phyloP scores from a whole-genome alignment of 2,888 invertebrate species.

The Autographa pulchrina region DNA sequence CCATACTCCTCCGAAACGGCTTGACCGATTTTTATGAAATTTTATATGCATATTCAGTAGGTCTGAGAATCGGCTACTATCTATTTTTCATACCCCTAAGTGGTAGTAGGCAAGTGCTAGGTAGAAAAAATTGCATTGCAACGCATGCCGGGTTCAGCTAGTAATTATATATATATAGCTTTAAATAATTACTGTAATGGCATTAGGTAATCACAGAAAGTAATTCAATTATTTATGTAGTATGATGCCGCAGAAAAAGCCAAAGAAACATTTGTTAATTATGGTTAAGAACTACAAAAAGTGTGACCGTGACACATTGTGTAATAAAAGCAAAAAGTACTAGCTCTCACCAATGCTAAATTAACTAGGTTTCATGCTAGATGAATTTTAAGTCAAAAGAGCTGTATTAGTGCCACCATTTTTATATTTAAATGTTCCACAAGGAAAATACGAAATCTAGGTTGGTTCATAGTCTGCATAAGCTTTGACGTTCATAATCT shows the following conservation, averaged over 20 bases:
- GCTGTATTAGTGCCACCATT: neutral
- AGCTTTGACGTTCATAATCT: neutral
- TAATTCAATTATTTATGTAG: neutral
- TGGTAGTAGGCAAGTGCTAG: no score
- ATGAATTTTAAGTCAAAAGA: slow-evolving; percentile 23
- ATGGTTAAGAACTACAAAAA: slow-evolving; percentile 15
- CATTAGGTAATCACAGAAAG: no score
- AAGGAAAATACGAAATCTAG: neutral
- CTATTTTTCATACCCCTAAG: no score
- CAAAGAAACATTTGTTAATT: neutral
- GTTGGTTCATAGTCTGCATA: neutral
- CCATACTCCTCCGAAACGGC: no score
- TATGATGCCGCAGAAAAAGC: neutral
- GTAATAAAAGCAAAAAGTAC: slow-evolving; percentile 24
- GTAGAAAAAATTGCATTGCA: no score
- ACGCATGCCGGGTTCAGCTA: no score
- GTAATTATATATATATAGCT: no score
- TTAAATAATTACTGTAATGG: no score
- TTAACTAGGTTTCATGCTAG: slow-evolving; percentile 45
- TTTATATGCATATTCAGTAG: no score
- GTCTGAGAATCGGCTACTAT: no score
- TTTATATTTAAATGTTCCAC: neutral
- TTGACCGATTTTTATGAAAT: no score
- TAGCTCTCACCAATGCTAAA: slow-evolving; percentile 53
- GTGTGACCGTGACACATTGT: slow-evolving; percentile 35